Conservation (phyloP, 2,113 vertebrate species). For the Grammomys surdaster region DNA sequence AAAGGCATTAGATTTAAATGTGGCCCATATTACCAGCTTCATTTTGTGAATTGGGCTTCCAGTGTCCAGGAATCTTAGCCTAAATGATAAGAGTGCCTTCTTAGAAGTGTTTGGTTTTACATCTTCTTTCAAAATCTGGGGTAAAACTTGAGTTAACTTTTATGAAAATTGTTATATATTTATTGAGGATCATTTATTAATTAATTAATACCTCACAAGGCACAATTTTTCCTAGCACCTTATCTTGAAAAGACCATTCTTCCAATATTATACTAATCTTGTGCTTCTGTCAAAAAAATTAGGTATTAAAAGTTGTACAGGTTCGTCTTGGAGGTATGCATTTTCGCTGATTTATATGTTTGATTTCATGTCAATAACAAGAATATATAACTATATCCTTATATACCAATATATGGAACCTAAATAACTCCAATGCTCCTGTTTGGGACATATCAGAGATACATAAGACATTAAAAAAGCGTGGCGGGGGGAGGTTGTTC, state of each 20-base stretch:
- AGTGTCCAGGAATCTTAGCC: background rate
- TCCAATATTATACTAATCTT: background rate
- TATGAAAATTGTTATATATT: background rate
- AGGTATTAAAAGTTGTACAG: background rate
- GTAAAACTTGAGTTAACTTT: conserved; percentile 4
- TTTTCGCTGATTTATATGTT: background rate
- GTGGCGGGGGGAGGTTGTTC: too few relatives aligned
- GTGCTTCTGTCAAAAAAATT: background rate
- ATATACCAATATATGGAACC: background rate
- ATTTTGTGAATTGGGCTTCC: background rate
- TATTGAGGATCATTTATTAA: background rate
- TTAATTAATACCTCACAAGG: background rate
- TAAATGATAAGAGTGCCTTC: background rate
- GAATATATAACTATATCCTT: background rate
- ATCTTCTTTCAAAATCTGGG: background rate
- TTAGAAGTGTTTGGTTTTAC: background rate
- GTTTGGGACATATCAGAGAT: background rate
- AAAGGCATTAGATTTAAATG: background rate
- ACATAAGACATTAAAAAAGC: background rate
- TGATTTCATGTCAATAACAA: background rate
- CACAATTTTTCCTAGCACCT: background rate
- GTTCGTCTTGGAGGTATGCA: background rate
- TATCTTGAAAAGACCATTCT: background rate
- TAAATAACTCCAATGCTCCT: background rate
- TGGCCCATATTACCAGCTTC: background rate